Percentiles rank a stretch among this genome's conserved stretches.
Conservation (phyloP, 1,140 invertebrate genomes). For the Cherax quadricarinatus region DNA sequence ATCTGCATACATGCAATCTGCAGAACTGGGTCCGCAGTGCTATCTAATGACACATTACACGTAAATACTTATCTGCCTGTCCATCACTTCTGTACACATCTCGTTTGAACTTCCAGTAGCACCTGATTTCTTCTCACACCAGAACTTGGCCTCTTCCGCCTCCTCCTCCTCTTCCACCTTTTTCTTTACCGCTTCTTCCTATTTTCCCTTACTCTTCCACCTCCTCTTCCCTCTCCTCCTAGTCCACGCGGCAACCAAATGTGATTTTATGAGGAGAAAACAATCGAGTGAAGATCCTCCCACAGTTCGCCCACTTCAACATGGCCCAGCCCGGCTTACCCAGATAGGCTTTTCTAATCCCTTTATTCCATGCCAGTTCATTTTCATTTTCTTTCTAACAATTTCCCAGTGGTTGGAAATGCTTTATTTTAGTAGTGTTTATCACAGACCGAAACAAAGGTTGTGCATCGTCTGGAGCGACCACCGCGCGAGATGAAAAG, state of each 20-base stretch:
- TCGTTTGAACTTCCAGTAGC: background rate
- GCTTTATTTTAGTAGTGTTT: background rate
- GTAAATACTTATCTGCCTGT: background rate
- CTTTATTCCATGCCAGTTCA: background rate
- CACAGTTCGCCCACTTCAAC: background rate
- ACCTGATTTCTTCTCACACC: background rate
- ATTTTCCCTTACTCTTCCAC: background rate
- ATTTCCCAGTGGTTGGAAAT: background rate
- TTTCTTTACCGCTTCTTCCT: background rate
- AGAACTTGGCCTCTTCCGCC: background rate
- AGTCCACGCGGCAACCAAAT: background rate
- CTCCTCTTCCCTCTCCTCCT: background rate
- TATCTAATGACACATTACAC: slow-evolving; percentile 17
- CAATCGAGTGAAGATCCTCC: background rate
- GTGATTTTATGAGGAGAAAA: slow-evolving; percentile 2
- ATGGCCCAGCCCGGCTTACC: background rate
- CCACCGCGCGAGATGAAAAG: too few relatives aligned
- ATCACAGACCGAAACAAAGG: background rate
- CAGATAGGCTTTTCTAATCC: background rate
- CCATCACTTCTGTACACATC: background rate
- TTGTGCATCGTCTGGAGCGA: background rate
- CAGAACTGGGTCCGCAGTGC: background rate
- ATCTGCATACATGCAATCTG: slow-evolving; percentile 28
- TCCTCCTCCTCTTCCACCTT: background rate
- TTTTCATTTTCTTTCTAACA: background rate